Evolutionary conservation across 2,888 invertebrate genomes (phyloP), one percentile per base, ranked within the genome.

Genomic region (Cephus pulcher): DNA sequence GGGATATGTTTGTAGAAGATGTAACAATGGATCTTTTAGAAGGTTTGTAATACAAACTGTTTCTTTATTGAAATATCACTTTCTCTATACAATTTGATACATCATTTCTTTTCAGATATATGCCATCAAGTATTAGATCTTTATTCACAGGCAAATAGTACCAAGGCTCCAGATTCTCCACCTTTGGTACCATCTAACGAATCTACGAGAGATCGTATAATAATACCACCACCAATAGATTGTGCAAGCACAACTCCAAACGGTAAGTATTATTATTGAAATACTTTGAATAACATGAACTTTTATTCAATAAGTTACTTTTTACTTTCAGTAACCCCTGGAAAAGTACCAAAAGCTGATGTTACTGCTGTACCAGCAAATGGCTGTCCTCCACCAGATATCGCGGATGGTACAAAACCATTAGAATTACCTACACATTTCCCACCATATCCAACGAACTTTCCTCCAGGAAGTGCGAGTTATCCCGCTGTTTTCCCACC

Each of bases 1-100:
- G 99, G 99, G 99, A 99, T 88, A 97, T 97, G 95, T 98, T 98
- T 90, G 97, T 99, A 0, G 97, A 98, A 88, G 98, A 98, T 88
- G 96, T 99, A 40, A 97, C 97, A 1, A 96, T 97, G 94, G 98
- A 98, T 87, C 93, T 99, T 77, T 93, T 99, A 71, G 99, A 99
- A 93, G 94, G 95, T 94, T 77, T 30, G 83, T 76, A 56, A 56
- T 9, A 56, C 9, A 15, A 9, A 23, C 80, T 74, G 2, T 34
- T 35, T 69, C 11, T 12, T 32, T 32, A 56, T 1, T 23, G 15
- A 9, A 3, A 56, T 74, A 3, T 30, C 3, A 3, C 32, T 34
- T 30, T 76, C 70, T 9, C n/a, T 6, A 33, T 37, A 11, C 9
- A 73, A n/a, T 56, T 74, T 30, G 40, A 69, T n/a, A 12, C 23